Evolutionary conservation across 2,888 invertebrate genomes (phyloP).

Genomic region (Buathra laborator): DNA sequence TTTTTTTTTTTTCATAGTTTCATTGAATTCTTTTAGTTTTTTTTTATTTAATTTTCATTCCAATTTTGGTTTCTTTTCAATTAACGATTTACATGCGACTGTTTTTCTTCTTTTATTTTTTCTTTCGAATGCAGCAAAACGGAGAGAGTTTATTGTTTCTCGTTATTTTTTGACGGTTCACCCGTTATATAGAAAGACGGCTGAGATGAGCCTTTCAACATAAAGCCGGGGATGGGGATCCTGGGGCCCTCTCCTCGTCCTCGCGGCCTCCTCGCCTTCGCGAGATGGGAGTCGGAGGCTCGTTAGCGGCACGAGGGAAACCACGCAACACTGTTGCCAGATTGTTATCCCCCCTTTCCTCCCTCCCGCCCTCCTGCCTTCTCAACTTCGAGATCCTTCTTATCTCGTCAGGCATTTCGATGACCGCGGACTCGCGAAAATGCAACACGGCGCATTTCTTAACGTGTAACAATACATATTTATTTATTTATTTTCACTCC

Average conservation of each 20-base stretch:
- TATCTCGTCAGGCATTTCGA: slow-evolving; percentile 45
- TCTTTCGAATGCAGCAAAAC: background rate
- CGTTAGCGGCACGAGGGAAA: slow-evolving; percentile 82
- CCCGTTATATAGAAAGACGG: slow-evolving; percentile 74
- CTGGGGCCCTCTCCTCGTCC: slow-evolving; percentile 56
- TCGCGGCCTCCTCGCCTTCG: slow-evolving; percentile 50
- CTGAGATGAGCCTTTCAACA: slow-evolving; percentile 76
- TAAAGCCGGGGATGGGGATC: slow-evolving; percentile 74
- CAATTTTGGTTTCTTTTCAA: too few species aligned
- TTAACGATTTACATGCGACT: too few species aligned
- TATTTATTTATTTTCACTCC: slow-evolving; percentile 56
- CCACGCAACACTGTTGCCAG: slow-evolving; percentile 82
- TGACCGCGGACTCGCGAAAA: slow-evolving; percentile 41
- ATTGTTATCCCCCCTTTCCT: slow-evolving; percentile 77
- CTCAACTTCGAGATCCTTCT: slow-evolving; percentile 42
- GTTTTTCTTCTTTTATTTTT: too few species aligned
- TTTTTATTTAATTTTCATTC: too few species aligned
- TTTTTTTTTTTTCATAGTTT: too few species aligned
- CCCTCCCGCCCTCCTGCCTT: slow-evolving; percentile 64
- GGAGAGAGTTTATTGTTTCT: background rate
- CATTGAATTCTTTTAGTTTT: too few species aligned
- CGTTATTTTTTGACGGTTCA: slow-evolving; percentile 66
- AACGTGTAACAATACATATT: slow-evolving; percentile 43
- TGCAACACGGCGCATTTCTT: slow-evolving; percentile 52
- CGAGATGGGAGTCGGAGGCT: slow-evolving; percentile 80